These are phyloP conservation scores for Parasteatoda tepidariorum DNA, from an alignment of 1,140 invertebrate species.

Conservation along the genomic window DNA sequence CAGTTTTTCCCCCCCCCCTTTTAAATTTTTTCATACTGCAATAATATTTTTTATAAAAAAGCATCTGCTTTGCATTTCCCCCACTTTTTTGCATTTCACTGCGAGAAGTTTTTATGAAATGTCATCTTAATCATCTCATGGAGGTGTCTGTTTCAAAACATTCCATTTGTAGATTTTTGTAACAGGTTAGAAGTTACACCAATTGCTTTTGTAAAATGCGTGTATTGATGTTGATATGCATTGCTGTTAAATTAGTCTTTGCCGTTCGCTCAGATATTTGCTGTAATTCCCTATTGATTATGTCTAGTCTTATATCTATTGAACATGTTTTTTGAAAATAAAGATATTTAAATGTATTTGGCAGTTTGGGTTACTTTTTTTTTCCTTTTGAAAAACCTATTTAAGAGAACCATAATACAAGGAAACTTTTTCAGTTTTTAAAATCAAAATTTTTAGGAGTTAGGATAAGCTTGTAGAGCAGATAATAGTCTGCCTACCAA, in stretches of 20 bases:
- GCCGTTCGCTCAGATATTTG: background rate
- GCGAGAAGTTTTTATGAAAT: background rate
- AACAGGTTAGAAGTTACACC: background rate
- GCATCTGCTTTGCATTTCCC: background rate
- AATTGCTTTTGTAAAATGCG: background rate
- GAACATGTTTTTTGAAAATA: conserved; percentile 34
- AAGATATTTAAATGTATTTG: conserved; percentile 24
- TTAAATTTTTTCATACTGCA: background rate
- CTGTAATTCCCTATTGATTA: conserved; percentile 17
- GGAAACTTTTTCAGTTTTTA: too few species aligned
- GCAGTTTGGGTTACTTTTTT: background rate
- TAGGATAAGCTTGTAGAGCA: too few species aligned
- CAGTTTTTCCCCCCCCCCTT: too few species aligned
- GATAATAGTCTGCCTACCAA: too few species aligned
- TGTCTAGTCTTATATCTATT: conserved; percentile 32
- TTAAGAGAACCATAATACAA: too few species aligned
- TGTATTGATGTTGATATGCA: background rate
- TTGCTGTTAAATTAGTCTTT: conserved; percentile 3
- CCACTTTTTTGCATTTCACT: too few species aligned
- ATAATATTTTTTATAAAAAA: background rate
- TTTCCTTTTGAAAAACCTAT: background rate
- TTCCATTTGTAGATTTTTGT: conserved; percentile 27
- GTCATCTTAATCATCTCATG: background rate
- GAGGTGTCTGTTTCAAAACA: background rate
- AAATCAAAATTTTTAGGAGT: too few species aligned